A percentile compares a stretch with the other conserved stretches of the same genome.
Conservation (phyloP, 2,113 vertebrate genomes). For the Pleuronectes platessa region DNA sequence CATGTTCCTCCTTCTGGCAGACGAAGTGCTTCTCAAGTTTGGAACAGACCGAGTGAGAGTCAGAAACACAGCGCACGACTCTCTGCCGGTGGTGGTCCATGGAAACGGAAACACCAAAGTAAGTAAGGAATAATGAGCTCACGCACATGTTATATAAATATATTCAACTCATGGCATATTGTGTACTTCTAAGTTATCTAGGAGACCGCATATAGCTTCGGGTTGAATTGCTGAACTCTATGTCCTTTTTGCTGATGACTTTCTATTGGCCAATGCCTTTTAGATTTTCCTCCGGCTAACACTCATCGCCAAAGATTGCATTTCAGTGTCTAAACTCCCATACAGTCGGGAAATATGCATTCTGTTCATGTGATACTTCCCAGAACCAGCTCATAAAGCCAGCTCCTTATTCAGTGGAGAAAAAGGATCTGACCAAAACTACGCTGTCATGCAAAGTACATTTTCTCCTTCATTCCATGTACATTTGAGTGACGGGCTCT, state of each 20-base stretch:
- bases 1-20: slow-evolving; percentile 79
- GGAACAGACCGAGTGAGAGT: slow-evolving; percentile 90
- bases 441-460: slow-evolving; percentile 10
- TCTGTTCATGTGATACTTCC: slow-evolving; percentile 15
- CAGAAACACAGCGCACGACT: slow-evolving; percentile 91
- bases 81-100: slow-evolving; percentile 89
- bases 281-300: slow-evolving; percentile 4
- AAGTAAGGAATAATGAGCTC: slow-evolving; percentile 62
- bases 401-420: slow-evolving; percentile 48
- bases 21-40: slow-evolving; percentile 96
- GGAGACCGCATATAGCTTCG: background rate
- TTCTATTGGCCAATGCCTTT: slow-evolving; percentile 9
- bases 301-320: slow-evolving; percentile 4
- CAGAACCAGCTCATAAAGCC: slow-evolving; percentile 19
- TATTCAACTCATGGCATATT: background rate
- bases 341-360: background rate
- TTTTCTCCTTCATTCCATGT: slow-evolving; percentile 9
- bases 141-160: background rate
- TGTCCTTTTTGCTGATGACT: slow-evolving; percentile 6
- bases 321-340: slow-evolving; percentile 4
- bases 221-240: slow-evolving; percentile 15
- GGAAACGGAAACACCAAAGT: slow-evolving; percentile 98
- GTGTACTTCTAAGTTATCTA: slow-evolving; percentile 5
- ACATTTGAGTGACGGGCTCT: slow-evolving; percentile 5
- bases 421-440: slow-evolving; percentile 15